Evolutionary conservation across 2,888 invertebrate genomes (phyloP).

Genomic region (Hipparchia semele): DNA sequence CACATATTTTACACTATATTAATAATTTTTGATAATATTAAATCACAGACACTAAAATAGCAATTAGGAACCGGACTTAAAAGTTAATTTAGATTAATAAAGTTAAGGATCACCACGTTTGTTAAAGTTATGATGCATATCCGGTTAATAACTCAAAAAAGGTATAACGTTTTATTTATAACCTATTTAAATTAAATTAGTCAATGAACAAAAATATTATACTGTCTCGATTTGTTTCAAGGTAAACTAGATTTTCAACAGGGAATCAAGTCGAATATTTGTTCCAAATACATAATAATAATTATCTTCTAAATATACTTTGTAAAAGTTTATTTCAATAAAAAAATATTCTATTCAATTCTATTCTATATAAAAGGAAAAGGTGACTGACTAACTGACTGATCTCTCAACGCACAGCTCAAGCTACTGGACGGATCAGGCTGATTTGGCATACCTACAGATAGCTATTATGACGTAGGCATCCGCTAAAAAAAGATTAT

Average conservation of each 20-base stretch:
- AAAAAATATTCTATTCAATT: too few species aligned
- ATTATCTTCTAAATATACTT: too few species aligned
- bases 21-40: not conserved
- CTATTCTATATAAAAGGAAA: too few species aligned
- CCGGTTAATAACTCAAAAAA: constrained; percentile 32
- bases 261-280: constrained; percentile 16
- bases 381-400: too few species aligned
- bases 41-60: not conserved
- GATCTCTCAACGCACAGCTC: too few species aligned
- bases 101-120: constrained; percentile 1
- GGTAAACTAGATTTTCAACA: constrained; percentile 28
- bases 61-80: constrained; percentile 16
- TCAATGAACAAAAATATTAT: constrained; percentile 12
- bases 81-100: constrained; percentile 8
- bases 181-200: constrained; percentile 8
- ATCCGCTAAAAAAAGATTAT: too few species aligned
- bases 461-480: too few species aligned
- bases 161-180: constrained; percentile 27
- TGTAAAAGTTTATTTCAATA: too few species aligned
- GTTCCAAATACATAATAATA: not conserved
- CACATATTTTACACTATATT: too few species aligned
- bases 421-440: too few species aligned
- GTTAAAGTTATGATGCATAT: constrained; percentile 32
- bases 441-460: too few species aligned
- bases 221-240: constrained; percentile 26